phyloP scores from a whole-genome alignment of 2,113 vertebrate species.

The Plecturocebus donacophilus region DNA sequence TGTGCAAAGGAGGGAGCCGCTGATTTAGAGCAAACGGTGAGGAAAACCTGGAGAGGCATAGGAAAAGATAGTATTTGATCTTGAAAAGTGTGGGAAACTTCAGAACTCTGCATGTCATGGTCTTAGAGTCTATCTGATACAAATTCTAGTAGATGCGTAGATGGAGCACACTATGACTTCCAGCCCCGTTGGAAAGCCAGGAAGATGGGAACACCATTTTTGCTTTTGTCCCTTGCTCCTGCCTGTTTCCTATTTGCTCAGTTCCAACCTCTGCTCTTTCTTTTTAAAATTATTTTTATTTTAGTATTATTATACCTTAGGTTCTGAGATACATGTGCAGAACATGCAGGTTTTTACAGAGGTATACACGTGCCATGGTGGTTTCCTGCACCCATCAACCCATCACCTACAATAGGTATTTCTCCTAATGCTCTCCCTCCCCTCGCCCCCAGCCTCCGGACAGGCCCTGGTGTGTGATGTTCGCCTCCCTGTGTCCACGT shows the following conservation, averaged over 20 bases:
- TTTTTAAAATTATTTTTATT: no score
- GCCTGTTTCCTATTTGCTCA: background rate
- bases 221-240: background rate
- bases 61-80: background rate
- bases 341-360: no score
- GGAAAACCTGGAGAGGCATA: background rate
- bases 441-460: no score
- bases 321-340: no score
- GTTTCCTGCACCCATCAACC: no score
- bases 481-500: no score
- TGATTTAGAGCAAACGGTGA: background rate
- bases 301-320: no score
- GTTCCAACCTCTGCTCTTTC: background rate
- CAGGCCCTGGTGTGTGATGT: no score
- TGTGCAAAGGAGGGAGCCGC: background rate
- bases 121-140: background rate
- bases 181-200: background rate
- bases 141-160: background rate
- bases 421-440: no score
- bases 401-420: no score
- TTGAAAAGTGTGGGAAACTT: background rate
- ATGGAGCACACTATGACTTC: background rate
- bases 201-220: background rate
- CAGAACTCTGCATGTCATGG: accelerated
- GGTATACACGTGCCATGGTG: no score